phyloP scores from a whole-genome alignment of 2,113 vertebrate genomes.

The Irena cyanogastra region DNA sequence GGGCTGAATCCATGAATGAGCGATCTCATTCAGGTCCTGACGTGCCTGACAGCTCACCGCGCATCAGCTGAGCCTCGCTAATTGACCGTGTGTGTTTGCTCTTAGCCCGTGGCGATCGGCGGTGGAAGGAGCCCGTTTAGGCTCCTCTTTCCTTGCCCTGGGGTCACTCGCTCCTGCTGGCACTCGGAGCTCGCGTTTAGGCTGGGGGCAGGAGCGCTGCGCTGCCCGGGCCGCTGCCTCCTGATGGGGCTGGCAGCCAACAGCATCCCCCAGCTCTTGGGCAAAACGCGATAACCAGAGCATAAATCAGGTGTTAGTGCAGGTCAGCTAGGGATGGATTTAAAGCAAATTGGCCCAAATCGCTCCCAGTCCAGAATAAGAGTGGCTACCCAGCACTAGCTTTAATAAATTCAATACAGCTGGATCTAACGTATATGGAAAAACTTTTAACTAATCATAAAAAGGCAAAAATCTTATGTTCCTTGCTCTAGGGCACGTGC shows the following conservation, averaged over 20 bases:
- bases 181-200: neutral
- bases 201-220: neutral
- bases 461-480: neutral
- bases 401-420: conserved; percentile 9
- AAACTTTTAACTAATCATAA: neutral
- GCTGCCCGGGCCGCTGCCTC: neutral
- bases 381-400: neutral
- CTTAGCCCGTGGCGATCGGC: neutral
- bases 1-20: conserved; percentile 14
- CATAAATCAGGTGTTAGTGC: neutral
- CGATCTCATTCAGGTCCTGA: conserved; percentile 30
- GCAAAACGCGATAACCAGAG: neutral
- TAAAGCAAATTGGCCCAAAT: neutral
- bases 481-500: neutral
- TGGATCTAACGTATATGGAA: neutral
- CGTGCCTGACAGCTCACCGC: conserved; percentile 19
- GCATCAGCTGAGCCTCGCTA: neutral
- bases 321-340: neutral
- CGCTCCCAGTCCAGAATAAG: neutral
- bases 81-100: conserved; percentile 50
- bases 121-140: conserved; percentile 21
- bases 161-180: conserved; percentile 25
- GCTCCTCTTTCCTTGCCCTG: neutral
- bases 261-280: neutral
- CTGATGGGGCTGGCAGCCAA: neutral